These are phyloP conservation scores for Dunckerocampus dactyliophorus DNA, from an alignment of 2,113 vertebrate species.

Conservation along the genomic window DNA sequence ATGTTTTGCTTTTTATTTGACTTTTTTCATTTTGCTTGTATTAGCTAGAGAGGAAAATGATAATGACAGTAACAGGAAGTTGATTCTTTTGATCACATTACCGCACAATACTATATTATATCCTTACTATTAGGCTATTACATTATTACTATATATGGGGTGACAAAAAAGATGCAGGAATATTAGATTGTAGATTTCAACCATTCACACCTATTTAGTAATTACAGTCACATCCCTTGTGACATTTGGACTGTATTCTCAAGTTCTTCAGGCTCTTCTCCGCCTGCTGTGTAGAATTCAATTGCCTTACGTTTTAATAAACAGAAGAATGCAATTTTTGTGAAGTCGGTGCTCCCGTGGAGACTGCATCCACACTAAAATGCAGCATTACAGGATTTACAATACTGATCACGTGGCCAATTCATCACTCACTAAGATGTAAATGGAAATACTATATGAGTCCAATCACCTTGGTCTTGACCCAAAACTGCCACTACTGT, in stretches of 20 bases:
- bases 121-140: too few relatives aligned
- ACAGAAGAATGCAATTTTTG: not conserved
- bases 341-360: not conserved
- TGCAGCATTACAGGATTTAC: not conserved
- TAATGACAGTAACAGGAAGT: too few relatives aligned
- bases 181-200: too few relatives aligned
- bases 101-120: too few relatives aligned
- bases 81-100: too few relatives aligned
- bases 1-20: too few relatives aligned
- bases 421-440: slow-evolving; percentile 7
- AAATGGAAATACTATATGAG: not conserved
- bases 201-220: too few relatives aligned
- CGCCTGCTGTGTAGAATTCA: not conserved
- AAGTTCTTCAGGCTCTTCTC: not conserved
- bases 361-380: not conserved
- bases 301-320: not conserved
- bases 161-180: too few relatives aligned
- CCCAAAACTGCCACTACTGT: slow-evolving; percentile 21
- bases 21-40: too few relatives aligned
- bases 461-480: slow-evolving; percentile 9
- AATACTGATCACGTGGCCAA: not conserved
- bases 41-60: too few relatives aligned
- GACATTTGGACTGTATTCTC: not conserved
- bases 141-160: too few relatives aligned
- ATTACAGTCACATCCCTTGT: too few relatives aligned